Percentiles rank a stretch among this genome's conserved stretches.
These are phyloP conservation scores for Nycteola revayana DNA, from an alignment of 2,888 invertebrate species.

Conservation along the genomic window DNA sequence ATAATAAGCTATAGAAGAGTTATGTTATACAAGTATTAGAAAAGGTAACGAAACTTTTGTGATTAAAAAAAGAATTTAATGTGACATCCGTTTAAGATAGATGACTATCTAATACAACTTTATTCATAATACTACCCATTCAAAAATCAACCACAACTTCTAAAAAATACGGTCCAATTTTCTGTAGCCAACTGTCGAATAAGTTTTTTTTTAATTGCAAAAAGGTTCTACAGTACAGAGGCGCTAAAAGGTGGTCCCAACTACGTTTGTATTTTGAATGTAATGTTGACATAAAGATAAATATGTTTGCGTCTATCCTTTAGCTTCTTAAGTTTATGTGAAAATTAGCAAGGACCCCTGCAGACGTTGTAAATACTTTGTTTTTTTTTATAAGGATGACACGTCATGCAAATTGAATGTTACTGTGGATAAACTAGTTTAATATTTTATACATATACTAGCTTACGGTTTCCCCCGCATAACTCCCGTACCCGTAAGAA, in stretches of 20 bases:
- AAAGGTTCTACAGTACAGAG: conserved; percentile 60
- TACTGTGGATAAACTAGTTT: too few species aligned
- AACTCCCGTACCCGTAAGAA: too few species aligned
- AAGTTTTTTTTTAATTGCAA: conserved; percentile 14
- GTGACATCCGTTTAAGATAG: conserved; percentile 74
- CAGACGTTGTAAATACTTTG: conserved; percentile 8
- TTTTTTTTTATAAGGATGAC: conserved; percentile 2
- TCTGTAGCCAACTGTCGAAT: background rate
- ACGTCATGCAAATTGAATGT: conserved; percentile 25
- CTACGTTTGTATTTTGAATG: conserved; percentile 42
- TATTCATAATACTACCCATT: background rate
- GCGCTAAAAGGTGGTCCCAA: conserved; percentile 71
- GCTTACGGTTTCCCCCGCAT: too few species aligned
- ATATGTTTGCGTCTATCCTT: conserved; percentile 42
- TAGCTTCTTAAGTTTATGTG: conserved; percentile 40
- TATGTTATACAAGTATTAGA: conserved; percentile 44
- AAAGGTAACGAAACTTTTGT: conserved; percentile 40
- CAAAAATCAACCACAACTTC: conserved; percentile 23
- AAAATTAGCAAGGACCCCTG: conserved; percentile 48
- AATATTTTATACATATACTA: too few species aligned
- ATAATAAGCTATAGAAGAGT: conserved; percentile 20
- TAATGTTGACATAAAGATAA: conserved; percentile 53
- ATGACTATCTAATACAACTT: conserved; percentile 43
- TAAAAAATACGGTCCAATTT: conserved; percentile 8
- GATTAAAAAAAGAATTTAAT: conserved; percentile 51